Conservation (phyloP, 2,888 invertebrate genomes). For the Tetranychus truncatus region DNA sequence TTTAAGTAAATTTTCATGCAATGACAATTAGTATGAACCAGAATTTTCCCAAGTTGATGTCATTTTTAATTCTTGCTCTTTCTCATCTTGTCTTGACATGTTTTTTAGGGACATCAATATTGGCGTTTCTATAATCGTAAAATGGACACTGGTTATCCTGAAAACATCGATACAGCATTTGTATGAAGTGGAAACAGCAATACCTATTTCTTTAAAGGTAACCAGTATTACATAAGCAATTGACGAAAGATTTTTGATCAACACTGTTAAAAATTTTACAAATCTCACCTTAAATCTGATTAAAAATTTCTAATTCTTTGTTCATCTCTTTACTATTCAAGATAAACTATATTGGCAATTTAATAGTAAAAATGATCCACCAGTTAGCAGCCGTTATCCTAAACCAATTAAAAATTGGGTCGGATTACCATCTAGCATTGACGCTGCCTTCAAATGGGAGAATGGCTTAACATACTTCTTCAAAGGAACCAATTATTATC, state of each 20-base stretch:
- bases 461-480: slow-evolving; percentile 94
- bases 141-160: slow-evolving; percentile 73
- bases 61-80: neutral
- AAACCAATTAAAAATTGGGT: slow-evolving; percentile 71
- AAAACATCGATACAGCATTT: slow-evolving; percentile 74
- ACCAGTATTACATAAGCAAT: neutral
- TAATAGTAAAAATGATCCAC: slow-evolving; percentile 64
- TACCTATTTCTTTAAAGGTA: slow-evolving; percentile 86
- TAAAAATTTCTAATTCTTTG: no score
- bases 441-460: slow-evolving; percentile 81
- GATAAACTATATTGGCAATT: slow-evolving; percentile 80
- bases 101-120: slow-evolving; percentile 49
- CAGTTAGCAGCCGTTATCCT: slow-evolving; percentile 68
- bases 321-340: slow-evolving; percentile 27
- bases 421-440: slow-evolving; percentile 64
- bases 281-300: neutral
- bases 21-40: no score
- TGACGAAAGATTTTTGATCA: no score
- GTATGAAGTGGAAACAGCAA: slow-evolving; percentile 95
- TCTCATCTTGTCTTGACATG: neutral
- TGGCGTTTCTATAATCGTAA: slow-evolving; percentile 72
- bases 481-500: slow-evolving; percentile 71
- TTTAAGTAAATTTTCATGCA: no score
- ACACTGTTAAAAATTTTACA: neutral
- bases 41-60: no score